Evolutionary conservation across 2,797 vertebrate species (phyloP), one percentile per base, ranked within the genome.

Genomic region (Tragelaphus eurycerus): DNA sequence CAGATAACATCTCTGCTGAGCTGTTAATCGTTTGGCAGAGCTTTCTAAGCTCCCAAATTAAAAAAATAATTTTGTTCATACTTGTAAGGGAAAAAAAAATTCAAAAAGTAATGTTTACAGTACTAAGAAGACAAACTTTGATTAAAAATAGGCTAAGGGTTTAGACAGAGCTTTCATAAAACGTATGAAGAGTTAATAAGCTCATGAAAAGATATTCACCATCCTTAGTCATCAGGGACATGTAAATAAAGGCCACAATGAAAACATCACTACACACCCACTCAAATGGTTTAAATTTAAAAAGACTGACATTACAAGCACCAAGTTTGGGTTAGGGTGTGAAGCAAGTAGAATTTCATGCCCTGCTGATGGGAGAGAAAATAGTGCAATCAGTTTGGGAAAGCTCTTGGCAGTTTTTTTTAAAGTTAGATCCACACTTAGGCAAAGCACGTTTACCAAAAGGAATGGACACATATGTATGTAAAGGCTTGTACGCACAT

Each of bases 1-100:
- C 93, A 34, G 50, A 59, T 78, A 82, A 14, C 25, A 17, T 76
- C 64, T 90, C 29, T 54, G 29, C 34, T 90, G 84, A 86, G 34
- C 48, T 92, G 19, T 74, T 89, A 85, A 76, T 48, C 29, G 85
- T 76, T 95, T 94, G 89, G n/a, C 55, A 79, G 31, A 71, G 25
- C 27, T 78, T 94, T 87, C 48, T 82, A 79, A 93, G 52, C 19
- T 43, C 46, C 87, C 62, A 91, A 93, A 85, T 96, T 95, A 60
- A 71, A 82, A 82, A 76, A 97, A 82, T 21, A 87, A 5, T 43
- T 95, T 95, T 97, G 88, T 87, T 95, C 27, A 88, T 57, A 57
- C 34, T 93, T 95, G 34, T 93, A 59, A 90, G 59, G 54, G 67
- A 83, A 89, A 46, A 38, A 38, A 59, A 52, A 11, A 55, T 74